Evolutionary conservation across 1,140 invertebrate genomes (phyloP), one percentile per base, ranked within the genome.

Genomic region (Drosophila funebris): DNA sequence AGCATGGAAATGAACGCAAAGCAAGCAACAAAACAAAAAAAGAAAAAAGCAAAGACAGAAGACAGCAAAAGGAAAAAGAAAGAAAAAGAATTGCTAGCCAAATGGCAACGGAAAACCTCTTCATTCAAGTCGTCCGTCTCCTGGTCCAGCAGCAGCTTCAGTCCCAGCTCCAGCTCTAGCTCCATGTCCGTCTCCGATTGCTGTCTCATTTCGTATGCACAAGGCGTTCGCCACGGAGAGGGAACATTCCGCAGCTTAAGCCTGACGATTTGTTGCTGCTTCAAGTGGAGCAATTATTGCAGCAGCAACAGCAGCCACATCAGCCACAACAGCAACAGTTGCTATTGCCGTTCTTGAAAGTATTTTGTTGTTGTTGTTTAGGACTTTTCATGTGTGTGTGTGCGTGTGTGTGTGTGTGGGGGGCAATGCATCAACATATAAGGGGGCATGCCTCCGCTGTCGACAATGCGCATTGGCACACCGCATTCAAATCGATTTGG

Each of bases 171-270:
- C 39, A 44, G 61, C 66, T 41, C n/a, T 9, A 41, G 56, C 37
- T 24, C 43, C 8, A 16, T 37, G 44, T 27, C 44, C 31, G 13
- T 43, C 53, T 20, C 44, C 43, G 60, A n/a, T 56, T 46, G 48
- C 82, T 85, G 81, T 85, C 83, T 87, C 83, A 87, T 87, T 87
- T 87, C 52, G 82, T 87, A 87, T 87, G 83, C 83, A 78, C 63
- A 46, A 78, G 68, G 78, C 83, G 83, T 83, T 76, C 60, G 63
- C 67, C 61, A 43, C 9, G 76, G 63, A 39, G 54, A 31, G 33
- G 41, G 18, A 29, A 66, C 54, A 83, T 83, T 78, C 79, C 80
- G 69, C 46, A 66, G 61, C 60, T 62, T 57, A 56, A 46, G 52
- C 31, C 29, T 63, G 48, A 36, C 62, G 69, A 67, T 69, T 69